phyloP scores from a whole-genome alignment of 2,113 vertebrate species.

The Sylvietta virens region DNA sequence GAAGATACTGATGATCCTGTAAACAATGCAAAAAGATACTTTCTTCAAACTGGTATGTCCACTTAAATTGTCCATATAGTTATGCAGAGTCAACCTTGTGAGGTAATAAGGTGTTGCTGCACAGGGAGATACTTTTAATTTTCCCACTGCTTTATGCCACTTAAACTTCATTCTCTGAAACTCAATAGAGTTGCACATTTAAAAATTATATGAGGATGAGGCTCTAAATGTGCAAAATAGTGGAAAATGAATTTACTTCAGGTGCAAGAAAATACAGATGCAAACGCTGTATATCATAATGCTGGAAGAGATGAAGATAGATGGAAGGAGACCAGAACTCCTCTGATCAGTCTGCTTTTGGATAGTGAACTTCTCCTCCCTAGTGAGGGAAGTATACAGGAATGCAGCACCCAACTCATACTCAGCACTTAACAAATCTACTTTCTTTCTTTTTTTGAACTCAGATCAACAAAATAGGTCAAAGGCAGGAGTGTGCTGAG shows the following conservation, averaged over 20 bases:
- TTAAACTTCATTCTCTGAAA: not conserved
- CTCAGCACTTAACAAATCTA: not conserved
- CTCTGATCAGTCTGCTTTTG: not conserved
- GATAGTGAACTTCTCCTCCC: not conserved
- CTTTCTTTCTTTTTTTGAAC: not conserved
- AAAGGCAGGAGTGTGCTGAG: not conserved
- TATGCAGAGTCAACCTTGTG: not conserved
- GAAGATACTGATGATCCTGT: constrained; percentile 85
- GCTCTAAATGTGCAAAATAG: not conserved
- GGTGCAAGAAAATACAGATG: not conserved
- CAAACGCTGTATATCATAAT: accelerated
- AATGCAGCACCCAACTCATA: not conserved
- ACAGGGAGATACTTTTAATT: not conserved
- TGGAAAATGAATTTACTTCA: not conserved
- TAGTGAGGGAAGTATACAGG: not conserved
- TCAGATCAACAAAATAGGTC: not conserved
- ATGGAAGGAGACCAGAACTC: not conserved
- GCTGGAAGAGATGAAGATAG: not conserved
- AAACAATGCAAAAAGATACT: constrained; percentile 88
- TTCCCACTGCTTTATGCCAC: not conserved
- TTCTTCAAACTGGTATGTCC: constrained; percentile 84
- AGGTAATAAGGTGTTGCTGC: not conserved
- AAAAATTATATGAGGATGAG: not conserved
- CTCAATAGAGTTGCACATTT: not conserved
- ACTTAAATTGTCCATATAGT: not conserved